Percentiles rank a stretch among this genome's conserved stretches.
Evolutionary conservation across 2,113 vertebrate species (phyloP).

Genomic region (Hippocampus guttulatus): DNA sequence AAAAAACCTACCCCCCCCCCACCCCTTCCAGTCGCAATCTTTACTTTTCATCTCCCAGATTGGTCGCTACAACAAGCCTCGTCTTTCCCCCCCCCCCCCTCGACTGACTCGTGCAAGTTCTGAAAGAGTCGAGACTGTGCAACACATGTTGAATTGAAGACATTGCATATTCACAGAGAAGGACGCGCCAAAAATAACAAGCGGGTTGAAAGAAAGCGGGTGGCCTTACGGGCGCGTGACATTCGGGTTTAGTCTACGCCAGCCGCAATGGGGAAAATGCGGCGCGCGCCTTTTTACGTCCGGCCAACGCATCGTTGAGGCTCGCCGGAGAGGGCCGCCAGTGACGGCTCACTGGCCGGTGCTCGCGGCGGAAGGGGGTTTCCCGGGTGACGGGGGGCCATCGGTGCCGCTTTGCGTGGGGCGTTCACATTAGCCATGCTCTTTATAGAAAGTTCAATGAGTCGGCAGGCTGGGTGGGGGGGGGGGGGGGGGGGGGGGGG

Average conservation of each 20-base stretch:
- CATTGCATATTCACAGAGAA: constrained; percentile 41
- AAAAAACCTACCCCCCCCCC: no score
- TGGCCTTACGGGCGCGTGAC: constrained; percentile 46
- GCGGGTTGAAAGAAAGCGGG: constrained; percentile 33
- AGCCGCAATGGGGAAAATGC: constrained; percentile 23
- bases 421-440: constrained; percentile 56
- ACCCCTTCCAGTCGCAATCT: constrained; percentile 5
- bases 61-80: constrained; percentile 28
- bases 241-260: constrained; percentile 26
- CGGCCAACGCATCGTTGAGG: constrained; percentile 24
- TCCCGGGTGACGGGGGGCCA: constrained; percentile 55
- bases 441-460: constrained; percentile 62
- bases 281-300: constrained; percentile 45
- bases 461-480: constrained; percentile 25
- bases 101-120: constrained; percentile 41
- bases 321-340: constrained; percentile 18
- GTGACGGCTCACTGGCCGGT: constrained; percentile 46
- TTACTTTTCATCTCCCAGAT: constrained; percentile 34
- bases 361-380: constrained; percentile 41
- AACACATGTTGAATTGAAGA: constrained; percentile 64
- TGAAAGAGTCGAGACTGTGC: constrained; percentile 35
- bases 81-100: constrained; percentile 26
- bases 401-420: constrained; percentile 27
- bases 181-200: constrained; percentile 50
- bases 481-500: neutral